Conservation (phyloP, 2,797 vertebrate species). For the Anabacerthia variegaticeps region DNA sequence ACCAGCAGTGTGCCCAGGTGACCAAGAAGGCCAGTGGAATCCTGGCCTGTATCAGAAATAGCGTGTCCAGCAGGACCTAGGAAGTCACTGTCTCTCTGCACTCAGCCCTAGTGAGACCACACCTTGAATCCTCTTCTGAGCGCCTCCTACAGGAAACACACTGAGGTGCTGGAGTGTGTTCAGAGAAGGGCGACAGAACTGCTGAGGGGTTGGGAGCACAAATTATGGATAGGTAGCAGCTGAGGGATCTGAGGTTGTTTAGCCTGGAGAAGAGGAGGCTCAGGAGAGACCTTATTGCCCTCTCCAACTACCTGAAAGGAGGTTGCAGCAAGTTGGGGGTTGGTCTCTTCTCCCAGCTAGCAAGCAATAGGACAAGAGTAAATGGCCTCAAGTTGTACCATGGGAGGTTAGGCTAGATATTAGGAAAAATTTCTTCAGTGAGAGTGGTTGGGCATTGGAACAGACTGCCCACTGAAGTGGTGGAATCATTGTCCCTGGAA, state of each 20-base stretch:
- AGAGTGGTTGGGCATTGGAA: not conserved
- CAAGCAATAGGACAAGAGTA: not conserved
- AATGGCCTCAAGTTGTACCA: not conserved
- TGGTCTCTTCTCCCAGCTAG: not conserved
- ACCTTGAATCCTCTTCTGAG: not conserved
- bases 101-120: not conserved
- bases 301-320: not conserved
- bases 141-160: not conserved
- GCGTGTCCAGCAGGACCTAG: not conserved
- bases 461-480: not conserved
- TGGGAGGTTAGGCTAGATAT: not conserved
- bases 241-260: not conserved
- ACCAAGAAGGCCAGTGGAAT: not conserved
- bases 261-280: not conserved
- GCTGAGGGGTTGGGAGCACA: not conserved
- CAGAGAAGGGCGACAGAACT: not conserved
- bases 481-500: not conserved
- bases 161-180: not conserved
- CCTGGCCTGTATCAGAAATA: not conserved
- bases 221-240: not conserved
- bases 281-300: too few species aligned
- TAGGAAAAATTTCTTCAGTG: not conserved
- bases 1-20: not conserved
- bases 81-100: not conserved
- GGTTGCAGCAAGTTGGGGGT: not conserved